phyloP scores from a whole-genome alignment of 2,113 vertebrate genomes.

The Melozone crissalis region DNA sequence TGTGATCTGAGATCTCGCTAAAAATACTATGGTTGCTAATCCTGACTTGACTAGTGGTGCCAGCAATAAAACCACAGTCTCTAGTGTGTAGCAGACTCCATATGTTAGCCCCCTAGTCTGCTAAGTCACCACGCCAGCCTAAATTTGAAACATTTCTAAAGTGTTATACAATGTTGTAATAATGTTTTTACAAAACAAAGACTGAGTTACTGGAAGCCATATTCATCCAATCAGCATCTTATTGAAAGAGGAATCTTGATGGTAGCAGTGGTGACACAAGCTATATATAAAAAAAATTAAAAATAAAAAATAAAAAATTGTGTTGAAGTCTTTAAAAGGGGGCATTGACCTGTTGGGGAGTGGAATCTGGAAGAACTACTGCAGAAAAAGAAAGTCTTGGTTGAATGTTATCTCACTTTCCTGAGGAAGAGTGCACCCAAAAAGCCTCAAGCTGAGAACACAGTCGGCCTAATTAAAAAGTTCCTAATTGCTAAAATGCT shows the following conservation, averaged over 20 bases:
- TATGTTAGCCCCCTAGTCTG: constrained; percentile 77
- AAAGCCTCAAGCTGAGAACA: constrained; percentile 43
- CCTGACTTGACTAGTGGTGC: constrained; percentile 52
- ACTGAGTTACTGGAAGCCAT: constrained; percentile 77
- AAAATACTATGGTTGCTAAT: constrained; percentile 54
- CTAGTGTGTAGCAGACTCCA: constrained; percentile 74
- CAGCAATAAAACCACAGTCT: constrained; percentile 73
- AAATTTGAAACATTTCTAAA: constrained; percentile 80
- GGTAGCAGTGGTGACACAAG: constrained; percentile 45
- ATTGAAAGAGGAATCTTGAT: constrained; percentile 52
- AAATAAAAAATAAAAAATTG: constrained; percentile 15
- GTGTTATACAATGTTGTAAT: constrained; percentile 80
- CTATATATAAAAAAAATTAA: background rate
- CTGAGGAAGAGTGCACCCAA: background rate
- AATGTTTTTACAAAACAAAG: constrained; percentile 83
- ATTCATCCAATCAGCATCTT: constrained; percentile 75
- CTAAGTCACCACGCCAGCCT: constrained; percentile 75
- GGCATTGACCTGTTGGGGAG: constrained; percentile 4
- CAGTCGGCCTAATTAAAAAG: constrained; percentile 46
- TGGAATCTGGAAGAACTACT: background rate
- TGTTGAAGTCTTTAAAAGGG: background rate
- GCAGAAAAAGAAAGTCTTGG: background rate
- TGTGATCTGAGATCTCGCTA: background rate
- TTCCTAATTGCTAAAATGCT: constrained; percentile 29
- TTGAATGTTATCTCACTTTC: background rate